Percentiles rank a stretch among this genome's conserved stretches.
Conservation (phyloP, 2,888 invertebrate genomes). For the Acanthosepion pharaonis region DNA sequence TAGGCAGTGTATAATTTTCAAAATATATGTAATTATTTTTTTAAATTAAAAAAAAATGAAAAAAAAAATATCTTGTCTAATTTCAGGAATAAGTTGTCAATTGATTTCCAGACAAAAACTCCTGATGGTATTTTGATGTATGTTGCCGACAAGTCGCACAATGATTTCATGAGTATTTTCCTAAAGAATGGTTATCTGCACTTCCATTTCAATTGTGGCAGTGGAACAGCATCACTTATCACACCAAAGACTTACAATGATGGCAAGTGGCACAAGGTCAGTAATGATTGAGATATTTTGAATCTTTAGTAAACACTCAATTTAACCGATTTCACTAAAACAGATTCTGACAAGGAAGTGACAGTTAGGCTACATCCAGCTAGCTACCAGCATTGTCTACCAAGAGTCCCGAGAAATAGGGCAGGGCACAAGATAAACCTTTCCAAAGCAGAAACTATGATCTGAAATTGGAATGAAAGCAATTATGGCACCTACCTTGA, state of each 20-base stretch:
- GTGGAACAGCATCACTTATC: slow-evolving; percentile 83
- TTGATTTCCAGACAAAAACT: slow-evolving; percentile 85
- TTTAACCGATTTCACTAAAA: too few relatives aligned
- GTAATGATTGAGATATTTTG: slow-evolving; percentile 57
- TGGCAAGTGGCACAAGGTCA: slow-evolving; percentile 91
- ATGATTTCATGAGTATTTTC: slow-evolving; percentile 91
- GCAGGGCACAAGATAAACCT: too few relatives aligned
- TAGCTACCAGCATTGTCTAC: too few relatives aligned
- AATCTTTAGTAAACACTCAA: background rate
- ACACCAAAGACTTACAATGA: slow-evolving; percentile 86
- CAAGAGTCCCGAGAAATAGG: too few relatives aligned
- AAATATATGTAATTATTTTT: too few relatives aligned
- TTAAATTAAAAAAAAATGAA: background rate
- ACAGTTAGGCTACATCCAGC: too few relatives aligned
- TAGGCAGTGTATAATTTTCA: too few relatives aligned
- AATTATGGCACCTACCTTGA: too few relatives aligned
- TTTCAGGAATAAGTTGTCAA: slow-evolving; percentile 82
- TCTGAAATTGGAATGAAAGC: too few relatives aligned
- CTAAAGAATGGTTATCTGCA: slow-evolving; percentile 85
- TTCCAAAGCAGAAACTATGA: too few relatives aligned
- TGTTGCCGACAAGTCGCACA: slow-evolving; percentile 79
- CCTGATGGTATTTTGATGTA: slow-evolving; percentile 90
- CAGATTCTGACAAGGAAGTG: too few relatives aligned
- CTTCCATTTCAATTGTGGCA: slow-evolving; percentile 90
- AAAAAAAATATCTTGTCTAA: background rate